Evolutionary conservation across 2,113 vertebrate genomes (phyloP).

Genomic region (Ochotona curzoniae): DNA sequence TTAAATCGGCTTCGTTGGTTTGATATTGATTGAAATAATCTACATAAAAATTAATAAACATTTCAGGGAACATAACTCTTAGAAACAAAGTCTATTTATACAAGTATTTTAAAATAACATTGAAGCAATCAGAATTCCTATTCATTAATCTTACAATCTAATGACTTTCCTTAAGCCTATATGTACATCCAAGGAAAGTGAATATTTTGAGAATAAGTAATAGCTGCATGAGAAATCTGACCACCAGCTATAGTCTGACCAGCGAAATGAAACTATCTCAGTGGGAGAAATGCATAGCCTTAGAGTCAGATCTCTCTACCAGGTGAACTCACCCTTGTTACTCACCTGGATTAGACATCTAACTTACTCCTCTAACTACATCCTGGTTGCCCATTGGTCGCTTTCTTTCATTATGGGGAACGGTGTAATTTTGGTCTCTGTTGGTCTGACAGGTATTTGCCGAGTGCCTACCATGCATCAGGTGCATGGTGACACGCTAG

Average conservation of each 20-base stretch:
- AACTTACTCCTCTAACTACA: neutral
- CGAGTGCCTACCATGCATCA: neutral
- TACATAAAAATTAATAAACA: conserved; percentile 54
- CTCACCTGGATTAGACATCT: neutral
- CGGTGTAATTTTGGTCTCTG: neutral
- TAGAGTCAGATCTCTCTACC: neutral
- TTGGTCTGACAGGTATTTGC: neutral
- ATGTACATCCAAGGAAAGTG: neutral
- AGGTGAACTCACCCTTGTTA: neutral
- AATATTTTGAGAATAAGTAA: neutral
- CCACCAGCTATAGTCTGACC: neutral
- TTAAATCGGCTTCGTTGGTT: neutral
- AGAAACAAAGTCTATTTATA: conserved; percentile 26
- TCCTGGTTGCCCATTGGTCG: neutral
- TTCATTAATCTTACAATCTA: neutral
- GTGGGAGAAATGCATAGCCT: neutral
- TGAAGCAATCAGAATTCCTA: neutral
- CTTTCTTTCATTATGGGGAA: neutral
- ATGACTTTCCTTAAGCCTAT: rapidly evolving
- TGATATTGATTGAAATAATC: conserved; percentile 46
- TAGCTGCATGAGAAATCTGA: neutral
- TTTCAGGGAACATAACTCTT: neutral
- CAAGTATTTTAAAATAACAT: neutral
- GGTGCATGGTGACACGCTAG: neutral
- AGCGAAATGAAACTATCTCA: neutral